A percentile compares a stretch with the other conserved stretches of the same genome.
Conservation (phyloP, 1,140 invertebrate species). For the Colletes latitarsis region DNA sequence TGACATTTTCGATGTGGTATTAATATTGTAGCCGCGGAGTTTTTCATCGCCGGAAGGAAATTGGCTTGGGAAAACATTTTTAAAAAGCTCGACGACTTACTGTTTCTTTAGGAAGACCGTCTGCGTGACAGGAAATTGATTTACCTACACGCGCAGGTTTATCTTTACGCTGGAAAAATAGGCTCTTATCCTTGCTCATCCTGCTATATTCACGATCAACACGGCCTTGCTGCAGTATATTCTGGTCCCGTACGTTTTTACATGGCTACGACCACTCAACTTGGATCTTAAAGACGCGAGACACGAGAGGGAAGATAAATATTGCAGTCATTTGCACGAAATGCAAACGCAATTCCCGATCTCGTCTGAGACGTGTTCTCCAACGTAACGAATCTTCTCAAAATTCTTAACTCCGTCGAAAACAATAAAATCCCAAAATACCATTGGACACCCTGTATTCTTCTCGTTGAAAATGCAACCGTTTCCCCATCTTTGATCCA, state of each 20-base stretch:
- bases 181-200: constrained; percentile 42
- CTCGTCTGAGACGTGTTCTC: too few species aligned
- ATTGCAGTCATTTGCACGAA: too few species aligned
- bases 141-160: constrained; percentile 61
- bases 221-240: constrained; percentile 12
- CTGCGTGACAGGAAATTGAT: constrained; percentile 63
- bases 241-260: background rate
- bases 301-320: too few species aligned
- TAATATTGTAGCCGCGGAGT: background rate
- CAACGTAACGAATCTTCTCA: too few species aligned
- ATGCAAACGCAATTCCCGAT: too few species aligned
- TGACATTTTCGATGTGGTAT: background rate
- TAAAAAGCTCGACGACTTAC: constrained; percentile 62
- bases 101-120: constrained; percentile 51
- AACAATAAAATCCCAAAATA: too few species aligned
- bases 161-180: constrained; percentile 59
- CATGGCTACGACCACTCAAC: background rate
- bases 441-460: too few species aligned
- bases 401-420: too few species aligned
- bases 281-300: too few species aligned
- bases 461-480: too few species aligned
- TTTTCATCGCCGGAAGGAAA: constrained; percentile 61
- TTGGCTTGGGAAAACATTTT: constrained; percentile 58
- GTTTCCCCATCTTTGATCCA: background rate
- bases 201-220: constrained; percentile 40